Percentiles rank a stretch among this genome's conserved stretches.
Conservation (phyloP, 1,140 invertebrate genomes). For the Tetranychus cinnabarinus region DNA sequence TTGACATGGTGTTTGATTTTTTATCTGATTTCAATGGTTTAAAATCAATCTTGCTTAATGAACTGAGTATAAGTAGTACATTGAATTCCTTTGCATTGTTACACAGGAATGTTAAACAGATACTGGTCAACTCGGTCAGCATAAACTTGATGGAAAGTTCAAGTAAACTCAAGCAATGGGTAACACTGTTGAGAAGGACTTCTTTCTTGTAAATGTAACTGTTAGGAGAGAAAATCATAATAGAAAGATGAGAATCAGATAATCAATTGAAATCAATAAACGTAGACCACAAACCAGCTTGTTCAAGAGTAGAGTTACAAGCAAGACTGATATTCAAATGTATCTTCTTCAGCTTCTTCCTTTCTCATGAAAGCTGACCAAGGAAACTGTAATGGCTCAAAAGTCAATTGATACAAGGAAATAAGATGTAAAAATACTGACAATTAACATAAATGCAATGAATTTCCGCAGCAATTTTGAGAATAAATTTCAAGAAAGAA, state of each 20-base stretch:
- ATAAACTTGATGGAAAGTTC: constrained; percentile 41
- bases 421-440: too few relatives aligned
- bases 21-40: not conserved
- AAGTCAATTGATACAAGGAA: too few relatives aligned
- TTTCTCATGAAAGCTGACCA: too few relatives aligned
- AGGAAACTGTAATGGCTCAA: too few relatives aligned
- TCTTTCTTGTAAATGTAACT: constrained; percentile 21
- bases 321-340: too few relatives aligned
- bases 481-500: too few relatives aligned
- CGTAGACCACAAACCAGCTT: not conserved
- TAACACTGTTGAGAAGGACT: constrained; percentile 33
- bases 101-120: constrained; percentile 34
- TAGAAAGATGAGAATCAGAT: not conserved
- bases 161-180: constrained; percentile 35
- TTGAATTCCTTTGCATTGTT: constrained; percentile 22
- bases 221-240: not conserved
- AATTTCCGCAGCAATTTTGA: too few relatives aligned
- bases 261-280: constrained; percentile 3
- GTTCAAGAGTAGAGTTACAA: too few relatives aligned
- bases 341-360: too few relatives aligned
- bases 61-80: constrained; percentile 27
- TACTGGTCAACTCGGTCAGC: constrained; percentile 31
- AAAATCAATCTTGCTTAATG: not conserved
- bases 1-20: too few relatives aligned
- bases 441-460: too few relatives aligned